These are phyloP conservation scores for Macropis europaea DNA, from an alignment of 2,888 invertebrate species.

Conservation along the genomic window DNA sequence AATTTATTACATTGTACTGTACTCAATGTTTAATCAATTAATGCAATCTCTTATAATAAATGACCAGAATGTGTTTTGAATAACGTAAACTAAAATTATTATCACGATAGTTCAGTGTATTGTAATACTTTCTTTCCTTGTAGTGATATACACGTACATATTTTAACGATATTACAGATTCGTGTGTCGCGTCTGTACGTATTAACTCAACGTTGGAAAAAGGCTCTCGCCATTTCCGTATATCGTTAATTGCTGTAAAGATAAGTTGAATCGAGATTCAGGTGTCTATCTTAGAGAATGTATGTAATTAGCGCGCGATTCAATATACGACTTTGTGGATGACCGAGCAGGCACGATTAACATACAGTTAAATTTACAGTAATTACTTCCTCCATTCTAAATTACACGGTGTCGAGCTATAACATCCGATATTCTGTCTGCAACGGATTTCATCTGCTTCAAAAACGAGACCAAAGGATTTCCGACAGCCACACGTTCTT, in stretches of 20 bases:
- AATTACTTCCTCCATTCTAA: background rate
- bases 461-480: too few relatives aligned
- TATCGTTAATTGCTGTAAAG: conserved; percentile 23
- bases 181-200: background rate
- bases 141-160: background rate
- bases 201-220: conserved; percentile 16
- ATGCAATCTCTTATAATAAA: too few relatives aligned
- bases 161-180: background rate
- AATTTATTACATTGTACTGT: too few relatives aligned
- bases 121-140: background rate
- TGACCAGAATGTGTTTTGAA: too few relatives aligned
- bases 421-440: background rate
- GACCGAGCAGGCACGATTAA: background rate
- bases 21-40: too few relatives aligned
- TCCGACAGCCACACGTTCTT: too few relatives aligned
- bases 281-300: background rate
- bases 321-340: background rate
- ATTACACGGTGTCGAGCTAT: background rate
- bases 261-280: conserved; percentile 3
- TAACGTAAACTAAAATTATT: too few relatives aligned
- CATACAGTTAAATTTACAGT: background rate
- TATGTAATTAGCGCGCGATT: background rate
- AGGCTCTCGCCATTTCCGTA: conserved; percentile 2
- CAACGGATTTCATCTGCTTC: background rate
- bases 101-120: too few relatives aligned